These are phyloP conservation scores for Esox lucius DNA, from an alignment of 2,797 vertebrate genomes.

Conservation along the genomic window DNA sequence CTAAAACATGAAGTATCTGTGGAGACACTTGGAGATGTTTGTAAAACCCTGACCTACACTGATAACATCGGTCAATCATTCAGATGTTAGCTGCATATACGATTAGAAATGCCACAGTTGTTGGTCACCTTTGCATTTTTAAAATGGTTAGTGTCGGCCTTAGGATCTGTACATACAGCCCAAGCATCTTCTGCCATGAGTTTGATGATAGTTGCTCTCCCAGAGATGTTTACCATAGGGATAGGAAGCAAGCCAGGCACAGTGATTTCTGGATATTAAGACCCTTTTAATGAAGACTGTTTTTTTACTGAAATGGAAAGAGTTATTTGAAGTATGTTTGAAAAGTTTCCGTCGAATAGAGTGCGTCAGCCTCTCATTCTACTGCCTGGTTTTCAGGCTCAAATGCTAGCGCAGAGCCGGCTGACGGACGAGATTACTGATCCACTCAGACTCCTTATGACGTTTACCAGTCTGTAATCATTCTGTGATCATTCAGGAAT, in stretches of 20 bases:
- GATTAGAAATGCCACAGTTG: no score
- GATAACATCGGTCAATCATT: no score
- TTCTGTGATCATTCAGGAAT: no score
- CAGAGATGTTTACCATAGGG: conserved; percentile 23
- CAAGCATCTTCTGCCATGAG: neutral
- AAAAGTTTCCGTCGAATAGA: neutral
- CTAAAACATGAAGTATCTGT: no score
- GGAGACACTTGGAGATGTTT: no score
- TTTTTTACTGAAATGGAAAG: neutral
- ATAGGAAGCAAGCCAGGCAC: conserved; percentile 16
- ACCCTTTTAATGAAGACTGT: neutral
- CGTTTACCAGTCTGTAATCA: no score
- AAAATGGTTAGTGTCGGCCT: neutral
- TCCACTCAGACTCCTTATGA: no score
- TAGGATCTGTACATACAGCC: conserved; percentile 3
- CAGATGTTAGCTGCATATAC: no score
- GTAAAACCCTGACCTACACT: no score
- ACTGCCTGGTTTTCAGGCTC: neutral
- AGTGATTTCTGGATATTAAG: conserved; percentile 12
- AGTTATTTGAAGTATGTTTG: neutral
- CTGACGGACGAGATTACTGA: no score
- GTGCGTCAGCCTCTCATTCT: neutral
- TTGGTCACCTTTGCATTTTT: neutral
- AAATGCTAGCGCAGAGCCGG: no score
- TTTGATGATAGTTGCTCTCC: conserved; percentile 5